Base-by-base conservation (phyloP, 2,113 vertebrate species). In the Neolamprologus toae region DNA sequence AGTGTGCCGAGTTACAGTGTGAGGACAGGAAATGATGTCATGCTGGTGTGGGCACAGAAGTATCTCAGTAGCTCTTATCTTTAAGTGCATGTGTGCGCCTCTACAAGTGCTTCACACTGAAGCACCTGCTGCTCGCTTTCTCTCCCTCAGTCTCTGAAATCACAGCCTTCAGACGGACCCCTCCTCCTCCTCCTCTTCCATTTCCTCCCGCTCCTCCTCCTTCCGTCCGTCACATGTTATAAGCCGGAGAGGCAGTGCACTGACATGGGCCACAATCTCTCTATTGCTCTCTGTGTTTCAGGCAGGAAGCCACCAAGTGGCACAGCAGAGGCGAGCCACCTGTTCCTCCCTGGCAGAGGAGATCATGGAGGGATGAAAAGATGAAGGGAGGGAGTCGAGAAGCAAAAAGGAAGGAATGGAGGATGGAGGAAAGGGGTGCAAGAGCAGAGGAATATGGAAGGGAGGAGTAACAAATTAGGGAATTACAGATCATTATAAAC, bases 1-100 rank as follows among this genome's bases (percentile, higher is more conserved):
- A 47, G 17, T 37, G 51, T 17, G 53, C 40, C 2, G 59, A 63
- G 79, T 88, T 91, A 76, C 80, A 40, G 80, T 26, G 47, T 2
- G n/a, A 63, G 59, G 66, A 84, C 89, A 92, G 94, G 92, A 95
- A 90, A n/a, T 95, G 85, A 95, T 61, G 92, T 94, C 88, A 91
- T 4, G 49, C 76, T 71, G 73, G 10, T 68, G 13, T 31, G 79
- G 84, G 84, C 81, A 80, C 88, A 85, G 82, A 90, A 88, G 78
- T 49, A 89, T 86, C 88, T 76, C 0, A 31, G 63, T 8, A 2
- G 84, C 84, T 84, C 84, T 91, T 85, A 81, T 90, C 86, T 80
- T 2, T 53, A 21, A 91, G 85, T 84, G 90, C 51, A 33, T 86
- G 87, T 85, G 55, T 63, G 59, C 10, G 82, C 86, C 63, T 86